Evolutionary conservation across 2,113 vertebrate genomes (phyloP), one percentile per base, ranked within the genome.

Genomic region (Corythaixoides concolor): DNA sequence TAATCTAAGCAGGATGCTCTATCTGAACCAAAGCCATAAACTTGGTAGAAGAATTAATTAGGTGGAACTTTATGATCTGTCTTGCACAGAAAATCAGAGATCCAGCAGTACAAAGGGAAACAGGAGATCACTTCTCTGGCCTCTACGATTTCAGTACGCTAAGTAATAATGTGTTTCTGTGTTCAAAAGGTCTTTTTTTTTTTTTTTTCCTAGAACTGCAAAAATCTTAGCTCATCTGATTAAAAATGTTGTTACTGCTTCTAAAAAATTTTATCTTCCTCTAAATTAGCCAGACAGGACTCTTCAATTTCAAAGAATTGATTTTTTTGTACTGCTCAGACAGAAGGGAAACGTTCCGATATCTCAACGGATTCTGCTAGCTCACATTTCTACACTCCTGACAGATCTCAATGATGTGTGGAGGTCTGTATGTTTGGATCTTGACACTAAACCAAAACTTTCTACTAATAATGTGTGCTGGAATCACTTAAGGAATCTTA

Each of bases 401-500:
- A 60, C 43, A 73, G 55, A n/a, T 79, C 89, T 67, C 69, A 79
- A 58, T 73, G 66, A 53, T 83, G 37, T 58, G 53, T 1, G 24
- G 67, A 76, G 78, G 49, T 82, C 70, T 64, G n/a, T 64, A 37
- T 53, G 55, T 94, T 92, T 93, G 55, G 35, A 80, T 83, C 39
- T 58, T 56, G 22, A 93, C 50, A 64, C 30, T 85, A 83, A 80
- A 75, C 33, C 73, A 90, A 90, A 93, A 60, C 56, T 85, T 82
- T 89, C 41, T 93, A 12, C 66, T 78, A 82, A 82, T 88, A 64
- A 33, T 35, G 26, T 75, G n/a, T 88, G 20, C 47, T 88, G 85
- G 83, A 93, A 80, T 92, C 32, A 33, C 63, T 93, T 78, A 91
- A 96, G 80, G 24, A 80, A 79, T 83, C 56, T 88, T 83, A 45